Evolutionary conservation across 2,888 invertebrate species (phyloP).

Genomic region (Mythimna lalbum): DNA sequence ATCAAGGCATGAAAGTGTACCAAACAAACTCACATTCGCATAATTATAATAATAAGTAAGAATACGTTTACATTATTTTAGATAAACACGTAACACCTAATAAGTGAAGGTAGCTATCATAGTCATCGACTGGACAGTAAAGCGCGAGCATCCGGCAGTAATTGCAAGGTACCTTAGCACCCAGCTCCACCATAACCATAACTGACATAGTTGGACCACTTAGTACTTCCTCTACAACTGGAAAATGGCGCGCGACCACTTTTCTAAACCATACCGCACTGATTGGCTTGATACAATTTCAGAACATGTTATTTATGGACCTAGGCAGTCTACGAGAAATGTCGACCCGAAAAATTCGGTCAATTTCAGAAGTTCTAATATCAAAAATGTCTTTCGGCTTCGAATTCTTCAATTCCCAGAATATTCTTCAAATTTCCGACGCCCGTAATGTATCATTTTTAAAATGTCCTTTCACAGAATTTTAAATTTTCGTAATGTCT

Average conservation of each 20-base stretch:
- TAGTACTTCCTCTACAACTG: constrained; percentile 54
- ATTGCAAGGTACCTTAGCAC: constrained; percentile 37
- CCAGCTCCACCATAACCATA: constrained; percentile 23
- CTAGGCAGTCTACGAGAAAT: background rate
- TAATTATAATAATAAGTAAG: background rate
- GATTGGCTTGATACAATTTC: constrained; percentile 25
- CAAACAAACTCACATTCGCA: too few species aligned
- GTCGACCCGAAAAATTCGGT: background rate
- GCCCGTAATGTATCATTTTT: background rate
- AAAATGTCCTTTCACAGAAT: background rate
- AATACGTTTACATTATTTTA: background rate
- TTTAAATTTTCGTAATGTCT: background rate
- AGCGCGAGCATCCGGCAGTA: constrained; percentile 39
- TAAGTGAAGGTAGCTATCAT: constrained; percentile 6
- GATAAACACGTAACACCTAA: background rate
- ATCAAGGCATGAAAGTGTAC: too few species aligned
- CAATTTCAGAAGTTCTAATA: background rate
- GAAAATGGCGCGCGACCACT: constrained; percentile 41
- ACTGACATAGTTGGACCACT: constrained; percentile 39
- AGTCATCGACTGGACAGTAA: constrained; percentile 16
- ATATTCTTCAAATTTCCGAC: background rate
- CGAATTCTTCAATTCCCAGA: background rate
- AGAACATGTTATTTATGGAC: background rate
- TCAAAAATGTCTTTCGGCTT: background rate
- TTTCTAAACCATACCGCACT: constrained; percentile 50